Evolutionary conservation across 1,140 invertebrate genomes (phyloP).

Genomic region (Ceratitis capitata): DNA sequence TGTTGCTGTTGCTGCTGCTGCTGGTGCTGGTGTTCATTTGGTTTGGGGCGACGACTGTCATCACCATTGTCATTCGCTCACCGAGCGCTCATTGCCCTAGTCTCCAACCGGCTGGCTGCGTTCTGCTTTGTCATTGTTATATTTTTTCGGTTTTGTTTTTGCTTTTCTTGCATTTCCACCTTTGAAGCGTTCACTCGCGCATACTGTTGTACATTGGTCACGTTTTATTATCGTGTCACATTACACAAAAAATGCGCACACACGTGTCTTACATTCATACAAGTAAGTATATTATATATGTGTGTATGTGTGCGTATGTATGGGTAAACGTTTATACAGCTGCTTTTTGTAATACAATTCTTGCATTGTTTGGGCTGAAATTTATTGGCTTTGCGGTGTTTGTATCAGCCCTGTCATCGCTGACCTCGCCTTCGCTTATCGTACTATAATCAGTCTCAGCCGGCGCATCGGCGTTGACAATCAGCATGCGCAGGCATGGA

Average conservation of each 20-base stretch:
- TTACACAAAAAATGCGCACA: constrained; percentile 3
- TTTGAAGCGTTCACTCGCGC: background rate
- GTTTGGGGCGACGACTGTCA: background rate
- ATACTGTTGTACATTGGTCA: constrained; percentile 29
- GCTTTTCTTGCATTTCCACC: background rate
- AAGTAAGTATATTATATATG: background rate
- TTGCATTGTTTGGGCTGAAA: background rate
- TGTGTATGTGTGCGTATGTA: too few relatives aligned
- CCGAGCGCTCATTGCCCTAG: background rate
- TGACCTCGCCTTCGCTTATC: background rate
- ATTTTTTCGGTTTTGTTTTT: background rate
- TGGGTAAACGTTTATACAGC: too few relatives aligned
- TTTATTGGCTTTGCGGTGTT: background rate
- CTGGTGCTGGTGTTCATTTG: too few relatives aligned
- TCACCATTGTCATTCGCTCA: background rate
- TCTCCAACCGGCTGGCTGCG: background rate
- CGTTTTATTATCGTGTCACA: constrained; percentile 40
- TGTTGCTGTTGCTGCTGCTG: constrained; percentile 16
- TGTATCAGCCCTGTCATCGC: background rate
- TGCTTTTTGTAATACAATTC: background rate
- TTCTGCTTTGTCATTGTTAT: constrained; percentile 23
- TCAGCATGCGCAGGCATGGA: background rate
- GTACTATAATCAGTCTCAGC: constrained; percentile 29
- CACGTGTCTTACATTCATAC: background rate
- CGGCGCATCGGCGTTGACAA: constrained; percentile 28